Base-by-base conservation (phyloP, 2,888 invertebrate species). In the Dyspetes luteomarginatus region DNA sequence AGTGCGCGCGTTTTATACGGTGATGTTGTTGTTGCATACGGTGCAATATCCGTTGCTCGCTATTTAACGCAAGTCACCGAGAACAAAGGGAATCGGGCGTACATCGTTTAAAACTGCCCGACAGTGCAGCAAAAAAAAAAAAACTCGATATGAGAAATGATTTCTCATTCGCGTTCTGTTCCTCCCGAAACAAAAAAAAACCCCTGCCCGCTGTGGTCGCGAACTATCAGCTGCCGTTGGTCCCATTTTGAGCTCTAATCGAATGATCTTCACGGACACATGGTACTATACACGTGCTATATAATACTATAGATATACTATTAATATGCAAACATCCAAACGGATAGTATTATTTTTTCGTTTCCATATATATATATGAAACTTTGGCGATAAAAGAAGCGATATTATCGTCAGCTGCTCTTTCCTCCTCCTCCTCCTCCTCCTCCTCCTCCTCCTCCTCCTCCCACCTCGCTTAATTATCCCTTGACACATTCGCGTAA, bases 41-140 rank as follows among this genome's bases (percentile, higher is more conserved):
- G 52, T 45, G 26, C 30, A 26, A 30, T 19, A 4, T n/a, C 36
- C 55, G 62, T 48, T 41, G 64, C 48, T 71, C 65, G 79, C 48
- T 68, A 64, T 68, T 62, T 36, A 28, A 56, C 67, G 55, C 15
- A 19, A 22, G 36, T 24, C 4, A 45, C 45, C 45, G 45, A n/a
- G 17, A 30, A 45, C 17, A 45, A 48, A 15, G 17, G 17, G 7
- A 48, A 15, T 7, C 48, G 48, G 4, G 48, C 1, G 48, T 48
- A 48, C 17, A 17, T 48, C 48, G 17, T 48, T 36, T 36, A 36
- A 36, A 65, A 68, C 74, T 82, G 78, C 81, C 83, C 82, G 75
- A 81, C 74, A 71, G 78, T 64, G 78, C 78, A 71, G 74, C 81
- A 45, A 74, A n/a, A 64, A 64, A 55, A 28, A n/a, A 36, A 52